Conservation (phyloP, 2,888 invertebrate species). For the Caenorhabditis sulstoni region DNA sequence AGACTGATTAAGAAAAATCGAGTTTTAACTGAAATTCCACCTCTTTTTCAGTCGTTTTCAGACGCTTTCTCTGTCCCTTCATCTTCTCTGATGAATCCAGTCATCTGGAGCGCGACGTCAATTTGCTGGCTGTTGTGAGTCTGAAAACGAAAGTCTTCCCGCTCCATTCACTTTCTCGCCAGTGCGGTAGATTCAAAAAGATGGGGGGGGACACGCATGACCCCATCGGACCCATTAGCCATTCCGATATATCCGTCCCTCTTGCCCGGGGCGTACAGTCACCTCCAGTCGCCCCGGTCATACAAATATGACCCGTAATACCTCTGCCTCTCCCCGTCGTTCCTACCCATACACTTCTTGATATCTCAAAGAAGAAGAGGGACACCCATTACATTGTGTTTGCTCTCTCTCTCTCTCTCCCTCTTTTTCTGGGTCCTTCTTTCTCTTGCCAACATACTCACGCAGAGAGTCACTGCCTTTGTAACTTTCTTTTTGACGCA, state of each 20-base stretch:
- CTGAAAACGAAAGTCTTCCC: too few species aligned
- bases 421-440: conserved; percentile 1
- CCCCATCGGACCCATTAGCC: neutral
- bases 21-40: too few species aligned
- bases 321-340: neutral
- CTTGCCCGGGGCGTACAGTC: neutral
- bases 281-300: conserved; percentile 20
- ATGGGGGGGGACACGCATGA: too few species aligned
- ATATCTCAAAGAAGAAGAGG: conserved; percentile 5
- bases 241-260: conserved; percentile 2
- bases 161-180: too few species aligned
- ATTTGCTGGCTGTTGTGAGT: too few species aligned
- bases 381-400: conserved; percentile 41
- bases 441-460: neutral
- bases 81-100: too few species aligned
- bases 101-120: too few species aligned
- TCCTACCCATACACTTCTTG: neutral
- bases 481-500: too few species aligned
- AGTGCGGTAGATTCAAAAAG: conserved; percentile 3
- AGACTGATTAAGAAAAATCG: too few species aligned
- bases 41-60: too few species aligned
- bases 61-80: too few species aligned
- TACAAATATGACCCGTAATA: conserved; percentile 46
- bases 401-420: conserved; percentile 18
- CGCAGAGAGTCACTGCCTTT: too few species aligned